A percentile compares a stretch with the other conserved stretches of the same genome.
Conservation (phyloP, 2,888 invertebrate species). For the Oxyteleia sp. region DNA sequence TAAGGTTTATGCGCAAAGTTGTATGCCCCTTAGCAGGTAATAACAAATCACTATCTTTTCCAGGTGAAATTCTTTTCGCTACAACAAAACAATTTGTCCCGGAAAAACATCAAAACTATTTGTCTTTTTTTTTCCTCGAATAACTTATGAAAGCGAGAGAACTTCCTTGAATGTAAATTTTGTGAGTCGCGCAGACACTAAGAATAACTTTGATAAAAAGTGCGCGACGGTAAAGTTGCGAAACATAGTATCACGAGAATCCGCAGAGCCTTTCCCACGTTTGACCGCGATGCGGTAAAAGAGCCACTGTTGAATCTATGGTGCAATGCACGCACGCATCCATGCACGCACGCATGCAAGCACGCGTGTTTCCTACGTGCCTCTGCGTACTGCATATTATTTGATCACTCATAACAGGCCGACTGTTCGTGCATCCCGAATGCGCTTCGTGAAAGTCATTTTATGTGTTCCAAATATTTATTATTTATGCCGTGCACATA, state of each 20-base stretch:
- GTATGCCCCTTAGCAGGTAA: neutral
- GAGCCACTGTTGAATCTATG: slow-evolving; percentile 67
- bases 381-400: slow-evolving; percentile 77
- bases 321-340: slow-evolving; percentile 65
- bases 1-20: too few relatives aligned
- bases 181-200: slow-evolving; percentile 41
- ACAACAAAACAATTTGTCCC: slow-evolving; percentile 38
- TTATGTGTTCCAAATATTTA: neutral
- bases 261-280: slow-evolving; percentile 73
- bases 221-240: slow-evolving; percentile 46
- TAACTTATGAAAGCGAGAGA: slow-evolving; percentile 38
- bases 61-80: slow-evolving; percentile 29
- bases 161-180: slow-evolving; percentile 58
- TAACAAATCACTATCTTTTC: slow-evolving; percentile 27
- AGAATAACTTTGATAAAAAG: slow-evolving; percentile 63
- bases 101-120: slow-evolving; percentile 21
- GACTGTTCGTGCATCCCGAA: slow-evolving; percentile 76
- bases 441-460: slow-evolving; percentile 35
- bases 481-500: neutral
- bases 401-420: slow-evolving; percentile 81
- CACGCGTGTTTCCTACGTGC: slow-evolving; percentile 72
- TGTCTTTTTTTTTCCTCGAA: slow-evolving; percentile 16
- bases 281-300: slow-evolving; percentile 72
- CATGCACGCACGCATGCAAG: slow-evolving; percentile 68
- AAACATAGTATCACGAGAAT: slow-evolving; percentile 58